phyloP scores from a whole-genome alignment of 2,113 vertebrate genomes.

The Myiozetetes cayanensis region DNA sequence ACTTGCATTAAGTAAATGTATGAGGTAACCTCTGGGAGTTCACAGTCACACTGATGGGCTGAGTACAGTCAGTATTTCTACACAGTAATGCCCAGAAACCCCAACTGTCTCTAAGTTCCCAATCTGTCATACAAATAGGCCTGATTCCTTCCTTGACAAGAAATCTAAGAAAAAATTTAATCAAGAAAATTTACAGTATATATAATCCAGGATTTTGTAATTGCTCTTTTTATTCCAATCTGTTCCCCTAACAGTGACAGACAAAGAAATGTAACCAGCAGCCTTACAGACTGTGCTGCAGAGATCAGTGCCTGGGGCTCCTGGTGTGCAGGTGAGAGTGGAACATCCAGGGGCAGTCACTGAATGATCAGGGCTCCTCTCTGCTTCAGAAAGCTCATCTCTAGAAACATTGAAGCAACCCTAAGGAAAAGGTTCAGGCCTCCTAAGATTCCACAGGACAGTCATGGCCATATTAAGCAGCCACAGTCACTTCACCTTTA shows the following conservation, averaged over 20 bases:
- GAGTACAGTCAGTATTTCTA: neutral
- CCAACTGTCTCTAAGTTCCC: neutral
- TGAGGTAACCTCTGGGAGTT: neutral
- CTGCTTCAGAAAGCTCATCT: neutral
- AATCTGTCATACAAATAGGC: neutral
- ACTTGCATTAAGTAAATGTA: neutral
- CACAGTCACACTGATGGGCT: rapidly evolving
- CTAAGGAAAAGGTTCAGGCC: neutral
- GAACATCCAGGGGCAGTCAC: neutral
- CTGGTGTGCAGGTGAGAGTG: neutral
- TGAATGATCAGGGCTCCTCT: rapidly evolving
- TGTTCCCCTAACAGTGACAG: neutral
- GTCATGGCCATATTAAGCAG: neutral
- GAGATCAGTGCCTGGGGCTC: neutral
- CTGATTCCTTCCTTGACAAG: neutral
- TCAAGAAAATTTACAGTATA: neutral
- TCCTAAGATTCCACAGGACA: rapidly evolving
- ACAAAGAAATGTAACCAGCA: neutral
- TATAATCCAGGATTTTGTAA: neutral
- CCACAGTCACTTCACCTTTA: neutral
- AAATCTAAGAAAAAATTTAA: neutral
- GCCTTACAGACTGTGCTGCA: neutral
- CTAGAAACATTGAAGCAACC: neutral
- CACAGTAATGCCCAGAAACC: neutral
- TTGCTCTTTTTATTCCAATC: neutral